These are phyloP conservation scores for Procapra przewalskii DNA, from an alignment of 2,113 vertebrate species.

Conservation along the genomic window DNA sequence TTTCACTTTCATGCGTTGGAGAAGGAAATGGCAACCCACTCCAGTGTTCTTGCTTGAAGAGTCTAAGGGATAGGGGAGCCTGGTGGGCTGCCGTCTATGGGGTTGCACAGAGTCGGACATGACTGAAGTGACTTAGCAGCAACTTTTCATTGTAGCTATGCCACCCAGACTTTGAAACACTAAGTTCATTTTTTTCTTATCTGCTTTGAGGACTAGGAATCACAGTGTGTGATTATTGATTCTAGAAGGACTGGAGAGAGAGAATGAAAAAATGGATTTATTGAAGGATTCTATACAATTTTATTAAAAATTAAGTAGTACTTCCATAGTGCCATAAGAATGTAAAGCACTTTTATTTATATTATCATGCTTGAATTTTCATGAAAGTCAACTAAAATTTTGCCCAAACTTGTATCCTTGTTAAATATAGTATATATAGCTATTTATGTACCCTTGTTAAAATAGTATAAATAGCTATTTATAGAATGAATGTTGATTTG, in stretches of 20 bases:
- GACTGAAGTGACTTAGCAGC: no score
- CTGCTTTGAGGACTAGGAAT: not conserved
- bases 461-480: not conserved
- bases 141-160: not conserved
- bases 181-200: not conserved
- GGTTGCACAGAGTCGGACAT: no score
- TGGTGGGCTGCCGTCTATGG: no score
- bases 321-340: not conserved
- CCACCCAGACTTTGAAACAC: not conserved
- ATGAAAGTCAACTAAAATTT: not conserved
- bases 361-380: not conserved
- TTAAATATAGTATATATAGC: not conserved
- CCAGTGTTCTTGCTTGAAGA: no score
- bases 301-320: not conserved
- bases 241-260: not conserved
- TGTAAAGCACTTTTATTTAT: not conserved
- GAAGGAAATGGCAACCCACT: no score
- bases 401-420: not conserved
- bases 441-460: not conserved
- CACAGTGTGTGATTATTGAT: not conserved
- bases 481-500: not conserved
- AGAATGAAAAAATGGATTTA: not conserved
- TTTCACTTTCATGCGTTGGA: no score
- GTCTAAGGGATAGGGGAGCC: no score
- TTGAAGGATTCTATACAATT: not conserved